These are phyloP conservation scores for Oryzias woworae DNA, from an alignment of 2,113 vertebrate genomes.

Conservation along the genomic window DNA sequence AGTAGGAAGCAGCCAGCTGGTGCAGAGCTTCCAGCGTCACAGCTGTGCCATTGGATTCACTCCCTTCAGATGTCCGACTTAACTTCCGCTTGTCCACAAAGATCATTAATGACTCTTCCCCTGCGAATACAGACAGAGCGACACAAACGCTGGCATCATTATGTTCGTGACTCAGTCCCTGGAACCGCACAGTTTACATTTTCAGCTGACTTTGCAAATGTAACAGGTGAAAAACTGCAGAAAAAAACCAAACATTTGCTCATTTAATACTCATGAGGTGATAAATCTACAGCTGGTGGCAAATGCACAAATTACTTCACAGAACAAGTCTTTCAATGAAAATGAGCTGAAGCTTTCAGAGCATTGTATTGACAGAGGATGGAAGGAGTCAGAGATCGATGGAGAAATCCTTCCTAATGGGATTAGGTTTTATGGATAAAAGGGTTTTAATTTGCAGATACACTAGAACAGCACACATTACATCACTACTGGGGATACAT, in stretches of 20 bases:
- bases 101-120: conserved; percentile 84
- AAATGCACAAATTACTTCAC: not conserved
- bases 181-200: not conserved
- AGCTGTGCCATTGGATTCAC: conserved; percentile 76
- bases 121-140: conserved; percentile 41
- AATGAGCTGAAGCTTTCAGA: conserved; percentile 13
- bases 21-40: conserved; percentile 82
- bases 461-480: not conserved
- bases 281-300: not conserved
- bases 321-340: not conserved
- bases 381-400: conserved; percentile 19
- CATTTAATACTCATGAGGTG: not conserved
- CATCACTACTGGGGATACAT: not conserved
- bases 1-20: conserved; percentile 85
- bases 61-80: conserved; percentile 72
- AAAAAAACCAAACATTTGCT: not conserved
- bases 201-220: not conserved
- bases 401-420: conserved; percentile 24
- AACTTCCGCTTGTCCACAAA: conserved; percentile 84
- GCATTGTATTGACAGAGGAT: conserved; percentile 11
- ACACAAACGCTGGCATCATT: not conserved
- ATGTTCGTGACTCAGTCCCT: conserved; percentile 5
- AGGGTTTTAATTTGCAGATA: conserved; percentile 37
- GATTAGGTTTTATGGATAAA: conserved; percentile 18
- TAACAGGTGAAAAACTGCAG: too few species aligned